Conservation (phyloP, 2,797 vertebrate genomes). For the Crenuchus spilurus region DNA sequence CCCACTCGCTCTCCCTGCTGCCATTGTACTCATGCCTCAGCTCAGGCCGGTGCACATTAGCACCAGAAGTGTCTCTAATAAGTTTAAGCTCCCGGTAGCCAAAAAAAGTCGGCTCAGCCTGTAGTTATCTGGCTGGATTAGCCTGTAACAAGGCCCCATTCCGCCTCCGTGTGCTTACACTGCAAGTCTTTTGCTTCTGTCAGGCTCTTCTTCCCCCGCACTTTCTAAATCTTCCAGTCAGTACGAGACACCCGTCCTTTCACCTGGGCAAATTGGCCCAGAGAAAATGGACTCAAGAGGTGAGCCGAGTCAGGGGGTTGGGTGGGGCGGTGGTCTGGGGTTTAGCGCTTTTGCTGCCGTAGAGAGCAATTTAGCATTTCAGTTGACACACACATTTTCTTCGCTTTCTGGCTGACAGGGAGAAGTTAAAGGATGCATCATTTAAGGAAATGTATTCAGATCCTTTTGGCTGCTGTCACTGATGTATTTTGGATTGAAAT, state of each 20-base stretch:
- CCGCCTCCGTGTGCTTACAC: slow-evolving; percentile 25
- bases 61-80: slow-evolving; percentile 39
- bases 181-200: slow-evolving; percentile 18
- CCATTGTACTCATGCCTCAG: not conserved
- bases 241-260: not conserved
- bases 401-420: not conserved
- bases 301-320: not conserved
- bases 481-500: slow-evolving; percentile 14
- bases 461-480: slow-evolving; percentile 11
- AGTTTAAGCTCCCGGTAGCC: slow-evolving; percentile 34
- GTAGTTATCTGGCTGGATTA: slow-evolving; percentile 32
- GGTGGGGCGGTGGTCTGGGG: too few species aligned
- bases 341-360: not conserved
- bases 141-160: slow-evolving; percentile 24
- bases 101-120: slow-evolving; percentile 15
- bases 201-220: not conserved
- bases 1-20: slow-evolving; percentile 7
- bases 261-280: slow-evolving; percentile 22
- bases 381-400: not conserved
- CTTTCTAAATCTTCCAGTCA: slow-evolving; percentile 19
- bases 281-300: slow-evolving; percentile 5
- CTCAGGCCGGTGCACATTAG: slow-evolving; percentile 5
- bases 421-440: slow-evolving; percentile 3
- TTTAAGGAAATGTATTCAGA: slow-evolving; percentile 23
- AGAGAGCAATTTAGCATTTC: slow-evolving; percentile 22